Evolutionary conservation across 2,888 invertebrate species (phyloP).

Genomic region (Stenodera caucasica): DNA sequence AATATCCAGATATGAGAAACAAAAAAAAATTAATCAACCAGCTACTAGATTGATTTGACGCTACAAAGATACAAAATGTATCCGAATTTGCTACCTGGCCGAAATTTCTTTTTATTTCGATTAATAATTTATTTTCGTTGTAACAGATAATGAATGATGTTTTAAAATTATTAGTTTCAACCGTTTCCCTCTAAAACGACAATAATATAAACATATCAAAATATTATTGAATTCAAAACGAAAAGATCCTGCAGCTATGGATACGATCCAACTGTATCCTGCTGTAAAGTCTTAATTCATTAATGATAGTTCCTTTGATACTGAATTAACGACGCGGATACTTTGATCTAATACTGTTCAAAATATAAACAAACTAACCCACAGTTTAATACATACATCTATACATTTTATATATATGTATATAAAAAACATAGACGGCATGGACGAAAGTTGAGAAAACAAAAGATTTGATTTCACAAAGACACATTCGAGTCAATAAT

Average conservation of each 20-base stretch:
- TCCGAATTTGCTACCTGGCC: not conserved
- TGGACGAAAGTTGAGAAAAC: conserved; percentile 47
- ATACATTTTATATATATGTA: conserved; percentile 13
- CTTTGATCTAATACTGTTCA: conserved; percentile 53
- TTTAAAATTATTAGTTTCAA: conserved; percentile 22
- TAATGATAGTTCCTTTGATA: conserved; percentile 57
- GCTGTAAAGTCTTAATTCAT: conserved; percentile 55
- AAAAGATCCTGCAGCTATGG: conserved; percentile 39
- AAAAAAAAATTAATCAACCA: not conserved
- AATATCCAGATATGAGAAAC: not conserved
- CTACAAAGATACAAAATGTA: not conserved
- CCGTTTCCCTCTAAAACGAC: conserved; percentile 15
- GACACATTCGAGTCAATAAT: conserved; percentile 17
- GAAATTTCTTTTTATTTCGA: not conserved
- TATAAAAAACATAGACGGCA: not conserved
- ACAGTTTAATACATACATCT: conserved; percentile 44
- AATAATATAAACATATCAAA: conserved; percentile 49
- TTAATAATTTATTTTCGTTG: no score
- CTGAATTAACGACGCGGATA: conserved; percentile 52
- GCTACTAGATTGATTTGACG: not conserved
- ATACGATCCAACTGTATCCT: conserved; percentile 56
- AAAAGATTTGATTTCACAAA: conserved; percentile 52
- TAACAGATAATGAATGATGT: not conserved
- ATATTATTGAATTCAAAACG: conserved; percentile 53
- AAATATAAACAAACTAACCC: conserved; percentile 52